Percentiles rank a stretch among this genome's conserved stretches.
phyloP scores from a whole-genome alignment of 2,797 vertebrate species.

The Myiothlypis chrysogaster region DNA sequence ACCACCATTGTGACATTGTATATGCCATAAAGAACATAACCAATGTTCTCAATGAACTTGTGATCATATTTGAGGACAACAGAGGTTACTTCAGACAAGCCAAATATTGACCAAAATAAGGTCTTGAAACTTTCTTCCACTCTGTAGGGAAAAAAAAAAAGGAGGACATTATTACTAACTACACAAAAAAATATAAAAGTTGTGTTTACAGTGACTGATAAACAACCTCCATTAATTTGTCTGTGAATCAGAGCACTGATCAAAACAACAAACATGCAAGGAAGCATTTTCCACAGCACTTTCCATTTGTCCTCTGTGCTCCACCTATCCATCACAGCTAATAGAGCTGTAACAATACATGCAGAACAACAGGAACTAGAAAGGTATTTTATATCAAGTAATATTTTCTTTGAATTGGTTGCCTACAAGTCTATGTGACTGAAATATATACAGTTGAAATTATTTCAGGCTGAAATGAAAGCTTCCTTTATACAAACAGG shows the following conservation, averaged over 20 bases:
- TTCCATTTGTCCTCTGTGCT: not conserved
- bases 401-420: not conserved
- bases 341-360: not conserved
- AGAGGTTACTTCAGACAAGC: slow-evolving; percentile 95
- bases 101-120: slow-evolving; percentile 90
- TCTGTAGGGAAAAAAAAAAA: slow-evolving; percentile 64
- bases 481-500: not conserved
- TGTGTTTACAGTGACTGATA: not conserved
- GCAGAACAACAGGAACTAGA: not conserved
- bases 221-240: not conserved
- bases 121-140: slow-evolving; percentile 98
- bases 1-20: slow-evolving; percentile 99
- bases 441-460: not conserved
- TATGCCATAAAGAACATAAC: slow-evolving; percentile 95
- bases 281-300: not conserved
- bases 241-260: not conserved
- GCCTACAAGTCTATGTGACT: not conserved
- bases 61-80: slow-evolving; percentile 96
- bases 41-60: slow-evolving; percentile 86
- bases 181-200: not conserved
- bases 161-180: not conserved
- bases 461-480: not conserved
- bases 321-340: not conserved
- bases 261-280: not conserved
- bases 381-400: not conserved